phyloP scores from a whole-genome alignment of 2,113 vertebrate species.

The Halcyon malimbica region DNA sequence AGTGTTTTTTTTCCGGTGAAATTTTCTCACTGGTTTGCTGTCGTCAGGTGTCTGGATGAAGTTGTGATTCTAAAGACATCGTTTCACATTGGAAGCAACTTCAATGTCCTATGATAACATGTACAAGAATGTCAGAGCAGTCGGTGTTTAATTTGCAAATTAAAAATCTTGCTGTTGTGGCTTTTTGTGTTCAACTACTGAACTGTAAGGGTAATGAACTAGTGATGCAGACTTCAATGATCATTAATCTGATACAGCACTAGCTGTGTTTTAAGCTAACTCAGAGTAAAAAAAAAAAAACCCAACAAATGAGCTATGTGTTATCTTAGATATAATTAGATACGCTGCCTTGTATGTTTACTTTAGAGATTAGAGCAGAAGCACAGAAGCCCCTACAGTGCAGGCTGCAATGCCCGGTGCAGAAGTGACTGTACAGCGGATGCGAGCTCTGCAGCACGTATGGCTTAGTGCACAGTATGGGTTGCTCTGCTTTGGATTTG shows the following conservation, averaged over 20 bases:
- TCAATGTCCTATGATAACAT: slow-evolving; percentile 18
- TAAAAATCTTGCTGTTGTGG: slow-evolving; percentile 2
- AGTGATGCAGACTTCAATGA: neutral
- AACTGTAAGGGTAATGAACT: slow-evolving; percentile 15
- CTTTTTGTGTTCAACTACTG: slow-evolving; percentile 31
- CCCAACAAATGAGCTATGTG: neutral
- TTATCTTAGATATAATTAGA: slow-evolving; percentile 39
- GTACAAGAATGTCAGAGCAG: slow-evolving; percentile 34
- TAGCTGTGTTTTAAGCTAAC: slow-evolving; percentile 5
- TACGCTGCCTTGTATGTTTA: neutral
- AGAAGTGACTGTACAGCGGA: neutral
- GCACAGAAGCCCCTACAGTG: neutral
- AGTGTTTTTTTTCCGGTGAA: neutral
- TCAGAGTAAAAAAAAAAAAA: neutral
- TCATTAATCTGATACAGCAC: slow-evolving; percentile 25
- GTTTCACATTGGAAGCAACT: slow-evolving; percentile 18
- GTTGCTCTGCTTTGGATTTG: neutral
- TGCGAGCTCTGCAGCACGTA: neutral
- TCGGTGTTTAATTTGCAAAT: slow-evolving; percentile 45
- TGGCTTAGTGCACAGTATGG: neutral
- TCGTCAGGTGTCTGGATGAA: neutral
- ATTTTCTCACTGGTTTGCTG: neutral
- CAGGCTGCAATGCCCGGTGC: neutral
- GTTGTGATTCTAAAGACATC: neutral
- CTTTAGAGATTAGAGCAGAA: neutral